Conservation (phyloP, 2,797 vertebrate species). For the Chelonia mydas region DNA sequence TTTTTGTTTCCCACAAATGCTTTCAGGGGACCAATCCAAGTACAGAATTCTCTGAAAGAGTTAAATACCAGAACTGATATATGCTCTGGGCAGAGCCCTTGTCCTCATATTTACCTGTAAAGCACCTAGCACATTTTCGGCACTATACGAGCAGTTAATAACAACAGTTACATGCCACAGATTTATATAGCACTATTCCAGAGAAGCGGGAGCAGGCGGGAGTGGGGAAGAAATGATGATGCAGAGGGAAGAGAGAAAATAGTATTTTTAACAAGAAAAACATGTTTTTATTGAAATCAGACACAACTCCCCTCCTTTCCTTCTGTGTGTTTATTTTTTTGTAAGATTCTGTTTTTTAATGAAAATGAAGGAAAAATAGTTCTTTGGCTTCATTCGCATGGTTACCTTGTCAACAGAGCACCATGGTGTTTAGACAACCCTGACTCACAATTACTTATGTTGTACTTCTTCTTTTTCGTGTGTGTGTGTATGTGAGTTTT, state of each 20-base stretch:
- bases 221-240: not conserved
- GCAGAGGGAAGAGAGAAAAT: not conserved
- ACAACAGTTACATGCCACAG: not conserved
- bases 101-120: fast-evolving
- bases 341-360: not conserved
- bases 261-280: conserved; percentile 17
- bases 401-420: not conserved
- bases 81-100: not conserved
- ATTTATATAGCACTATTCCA: not conserved
- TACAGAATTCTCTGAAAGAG: fast-evolving
- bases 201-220: not conserved
- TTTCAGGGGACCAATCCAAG: not conserved
- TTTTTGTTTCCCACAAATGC: fast-evolving
- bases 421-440: not conserved
- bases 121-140: not conserved
- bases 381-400: not conserved
- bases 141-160: not conserved
- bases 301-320: not conserved
- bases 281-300: not conserved
- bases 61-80: fast-evolving
- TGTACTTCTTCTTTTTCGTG: not conserved
- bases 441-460: not conserved
- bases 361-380: not conserved
- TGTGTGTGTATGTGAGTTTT: not conserved
- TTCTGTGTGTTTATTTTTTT: conserved; percentile 19